Evolutionary conservation across 1,140 invertebrate genomes (phyloP), one percentile per base, ranked within the genome.

Genomic region (Sycobia sp.): DNA sequence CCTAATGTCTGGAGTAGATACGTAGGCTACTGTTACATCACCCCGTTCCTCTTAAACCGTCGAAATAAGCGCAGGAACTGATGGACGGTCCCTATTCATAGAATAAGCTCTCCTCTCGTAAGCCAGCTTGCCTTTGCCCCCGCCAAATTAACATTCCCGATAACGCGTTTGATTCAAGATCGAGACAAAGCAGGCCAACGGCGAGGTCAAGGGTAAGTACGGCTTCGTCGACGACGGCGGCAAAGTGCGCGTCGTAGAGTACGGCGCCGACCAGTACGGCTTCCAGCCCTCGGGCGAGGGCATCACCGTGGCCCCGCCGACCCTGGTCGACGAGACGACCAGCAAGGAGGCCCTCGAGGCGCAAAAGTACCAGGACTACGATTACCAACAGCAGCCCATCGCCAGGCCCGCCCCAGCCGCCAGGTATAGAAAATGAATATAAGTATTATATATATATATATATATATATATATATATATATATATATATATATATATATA

Each of bases 221-320:
- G 91, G 94, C 7, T 96, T 93, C 79, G 88, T 93, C 27, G 92
- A 94, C 75, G 90, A 91, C 71, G 84, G 84, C 2, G 92, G 92
- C 41, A 89, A 90, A 76, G 86, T 93, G 1, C 86, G 91, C 13
- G 89, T 92, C 1, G 89, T 95, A 10, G 92, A 95, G 73, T 95
- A 95, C 75, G 92, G 92, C 16, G 92, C 93, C 20, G 92, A 92
- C 73, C 90, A 91, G 71, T 90, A 88, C 67, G 93, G 93, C 4
- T 95, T 94, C 84, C 90, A 92, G 72, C 92, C 91, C 0, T 84
- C 88, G 4, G 91, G 91, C n/a, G 91, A 93, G 69, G 91, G 91
- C 27, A 93, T 93, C 73, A 91, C 90, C 0, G 90, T 92, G 1
- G 89, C 91, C 0, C 90, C 91, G 1, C 90, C 91, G 41, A 92